Evolutionary conservation across 2,888 invertebrate species (phyloP).

Genomic region (Netelia virgata): DNA sequence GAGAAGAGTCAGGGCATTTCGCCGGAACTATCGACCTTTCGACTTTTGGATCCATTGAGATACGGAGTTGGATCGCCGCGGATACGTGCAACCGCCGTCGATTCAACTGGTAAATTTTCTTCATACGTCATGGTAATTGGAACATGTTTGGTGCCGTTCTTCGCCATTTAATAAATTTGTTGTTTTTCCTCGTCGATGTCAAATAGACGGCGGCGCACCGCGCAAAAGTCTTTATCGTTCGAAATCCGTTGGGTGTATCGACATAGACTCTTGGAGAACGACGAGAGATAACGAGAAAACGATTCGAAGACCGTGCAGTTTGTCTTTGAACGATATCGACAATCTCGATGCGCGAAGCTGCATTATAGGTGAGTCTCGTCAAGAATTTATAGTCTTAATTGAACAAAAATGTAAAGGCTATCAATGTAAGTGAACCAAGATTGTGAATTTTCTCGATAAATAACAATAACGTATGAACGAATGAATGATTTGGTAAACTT

Average conservation of each 20-base stretch:
- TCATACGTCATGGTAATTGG: background rate
- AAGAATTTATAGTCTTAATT: too few relatives aligned
- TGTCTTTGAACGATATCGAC: conserved; percentile 78
- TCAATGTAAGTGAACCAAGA: background rate
- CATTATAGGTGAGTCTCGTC: conserved; percentile 48
- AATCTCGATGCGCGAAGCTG: conserved; percentile 67
- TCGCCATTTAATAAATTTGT: background rate
- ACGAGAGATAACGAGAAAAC: conserved; percentile 54
- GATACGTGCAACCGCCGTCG: conserved; percentile 39
- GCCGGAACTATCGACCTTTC: conserved; percentile 94
- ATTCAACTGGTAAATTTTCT: conserved; percentile 45
- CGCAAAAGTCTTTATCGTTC: conserved; percentile 87
- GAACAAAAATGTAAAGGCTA: too few relatives aligned
- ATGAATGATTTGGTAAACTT: background rate
- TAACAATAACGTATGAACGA: background rate
- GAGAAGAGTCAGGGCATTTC: conserved; percentile 94
- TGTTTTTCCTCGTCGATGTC: background rate
- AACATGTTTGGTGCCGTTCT: background rate
- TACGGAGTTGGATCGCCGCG: conserved; percentile 62
- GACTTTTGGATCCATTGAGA: conserved; percentile 88
- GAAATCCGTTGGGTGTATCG: conserved; percentile 91
- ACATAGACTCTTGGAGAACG: conserved; percentile 67
- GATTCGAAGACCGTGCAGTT: conserved; percentile 88
- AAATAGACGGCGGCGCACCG: conserved; percentile 58
- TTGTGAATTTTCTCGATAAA: background rate